Evolutionary conservation across 2,797 vertebrate genomes (phyloP), one percentile per base, ranked within the genome.

Genomic region (Heteromormyrus szaboi): DNA sequence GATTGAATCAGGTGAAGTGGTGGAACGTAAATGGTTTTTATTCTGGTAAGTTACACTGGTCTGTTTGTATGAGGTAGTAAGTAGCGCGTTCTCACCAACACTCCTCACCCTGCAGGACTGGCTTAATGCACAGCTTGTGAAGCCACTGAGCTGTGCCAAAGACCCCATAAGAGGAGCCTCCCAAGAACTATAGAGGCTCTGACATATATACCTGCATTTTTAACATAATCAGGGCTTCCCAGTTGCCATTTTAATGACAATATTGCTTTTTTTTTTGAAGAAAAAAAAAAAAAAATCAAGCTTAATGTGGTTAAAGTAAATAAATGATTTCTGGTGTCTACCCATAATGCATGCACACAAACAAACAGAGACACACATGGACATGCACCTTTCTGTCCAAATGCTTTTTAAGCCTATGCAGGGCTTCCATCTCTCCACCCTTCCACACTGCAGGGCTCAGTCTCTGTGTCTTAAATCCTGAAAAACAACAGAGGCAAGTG

Each of bases 361-460:
- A 25, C 14, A 81, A 44, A 25, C 14, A 88, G n/a, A 86, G 44
- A n/a, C 37, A 44, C 72, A 44, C 37, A 44, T 44, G 41, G 8
- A 17, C 44, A 44, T 9, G 72, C 17, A 99, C 98, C 98, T 99
- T 99, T 93, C 97, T 97, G 94, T 99, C 98, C 93, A 99, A 94
- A 91, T 99, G 98, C 93, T 98, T 98, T 92, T 97, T 96, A 90
- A 99, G 95, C 87, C 98, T 95, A 37, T 98, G 96, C 93, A 99
- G 91, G 1, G 98, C 98, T 94, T 99, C 98, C 0, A 97, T 97
- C 92, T 99, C 98, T 8, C 98, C 98, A 91, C 98, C 98, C 17
- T 93, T 95, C 98, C 98, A 99, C 89, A 99, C 96, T 76, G 97
- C 96, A 50, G 96, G 92, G 89, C 95, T 93, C 72, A 97, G 96